Evolutionary conservation across 92 coral and sea anemone species (phyloP), one percentile per base, ranked within the genome.

Genomic region (Anthopleura xanthogrammica): DNA sequence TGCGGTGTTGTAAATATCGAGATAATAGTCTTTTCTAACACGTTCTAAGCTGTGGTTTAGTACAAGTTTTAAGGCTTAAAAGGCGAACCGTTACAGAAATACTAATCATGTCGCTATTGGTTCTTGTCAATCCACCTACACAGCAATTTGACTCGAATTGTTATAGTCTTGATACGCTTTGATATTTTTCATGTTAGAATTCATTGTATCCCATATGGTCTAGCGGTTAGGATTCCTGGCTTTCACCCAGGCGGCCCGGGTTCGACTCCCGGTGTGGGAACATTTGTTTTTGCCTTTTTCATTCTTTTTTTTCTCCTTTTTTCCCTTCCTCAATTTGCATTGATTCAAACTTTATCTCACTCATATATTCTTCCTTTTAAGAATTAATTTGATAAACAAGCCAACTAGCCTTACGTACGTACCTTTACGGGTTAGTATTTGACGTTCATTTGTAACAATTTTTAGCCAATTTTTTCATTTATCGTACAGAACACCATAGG

Each of bases 181-280:
- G 70, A 62, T 20, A 1, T 5, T 62, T 62, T 62, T 12, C 2
- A 2, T 5, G 0, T 20, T 0, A 0, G 2, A 7, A 1, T 1
- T 19, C 36, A 62, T n/a, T 7, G 29, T 5, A 3, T 92, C 95
- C 95, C 95, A 90, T 90, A 92, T 92, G 96, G 93, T 92, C 93
- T 92, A 92, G 93, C 93, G 93, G 93, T 92, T 92, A 92, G 96
- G 96, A 92, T 92, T 92, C 94, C 92, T 92, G 96, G 96, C 86
- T 92, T 90, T 92, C 96, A 92, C 96, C 96, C 88, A 85, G 83
- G 84, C 88, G 88, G 88, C 88, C 88, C 88, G 88, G 88, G 88
- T 85, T 85, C 88, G 88, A 85, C 88, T 85, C 88, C 88, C 88
- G 88, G 88, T 85, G 72, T 85, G 88, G 88, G 88, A 85, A 85